Evolutionary conservation across 2,888 invertebrate species (phyloP).

Genomic region (Hipparchia semele): DNA sequence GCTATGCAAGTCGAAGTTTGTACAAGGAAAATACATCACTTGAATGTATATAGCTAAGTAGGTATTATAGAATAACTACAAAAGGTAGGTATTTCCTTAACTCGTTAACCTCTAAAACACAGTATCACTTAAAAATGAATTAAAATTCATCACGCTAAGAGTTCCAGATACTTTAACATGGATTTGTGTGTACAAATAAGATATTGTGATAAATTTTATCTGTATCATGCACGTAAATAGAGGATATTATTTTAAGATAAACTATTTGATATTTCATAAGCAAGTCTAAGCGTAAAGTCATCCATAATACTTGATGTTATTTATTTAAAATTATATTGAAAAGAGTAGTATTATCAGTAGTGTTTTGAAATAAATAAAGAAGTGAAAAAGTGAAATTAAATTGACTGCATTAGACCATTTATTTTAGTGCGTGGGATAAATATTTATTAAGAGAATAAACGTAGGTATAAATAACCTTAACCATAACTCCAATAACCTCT

Average conservation of each 20-base stretch:
- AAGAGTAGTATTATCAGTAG: not conserved
- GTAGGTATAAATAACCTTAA: not conserved
- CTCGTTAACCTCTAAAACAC: slow-evolving; percentile 16
- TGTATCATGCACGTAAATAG: slow-evolving; percentile 3
- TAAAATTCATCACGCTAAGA: slow-evolving; percentile 1
- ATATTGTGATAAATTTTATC: not conserved
- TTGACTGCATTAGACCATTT: not conserved
- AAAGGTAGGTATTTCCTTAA: slow-evolving; percentile 1
- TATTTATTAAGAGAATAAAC: not conserved
- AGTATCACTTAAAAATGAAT: slow-evolving; percentile 10
- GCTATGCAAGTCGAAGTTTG: not conserved
- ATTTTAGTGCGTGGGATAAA: not conserved
- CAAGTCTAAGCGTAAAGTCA: not conserved
- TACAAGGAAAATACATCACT: slow-evolving; percentile 10
- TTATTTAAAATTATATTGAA: not conserved
- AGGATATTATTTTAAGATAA: not conserved
- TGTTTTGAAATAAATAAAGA: not conserved
- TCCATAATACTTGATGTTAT: not conserved
- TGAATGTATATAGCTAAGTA: not conserved
- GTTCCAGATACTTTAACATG: not conserved
- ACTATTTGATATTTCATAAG: not conserved
- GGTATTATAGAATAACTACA: not conserved
- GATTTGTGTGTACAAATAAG: slow-evolving; percentile 8
- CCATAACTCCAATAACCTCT: not conserved
- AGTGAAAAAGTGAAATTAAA: not conserved